Conservation (phyloP, 1,140 invertebrate genomes). For the Drosophila melanica region DNA sequence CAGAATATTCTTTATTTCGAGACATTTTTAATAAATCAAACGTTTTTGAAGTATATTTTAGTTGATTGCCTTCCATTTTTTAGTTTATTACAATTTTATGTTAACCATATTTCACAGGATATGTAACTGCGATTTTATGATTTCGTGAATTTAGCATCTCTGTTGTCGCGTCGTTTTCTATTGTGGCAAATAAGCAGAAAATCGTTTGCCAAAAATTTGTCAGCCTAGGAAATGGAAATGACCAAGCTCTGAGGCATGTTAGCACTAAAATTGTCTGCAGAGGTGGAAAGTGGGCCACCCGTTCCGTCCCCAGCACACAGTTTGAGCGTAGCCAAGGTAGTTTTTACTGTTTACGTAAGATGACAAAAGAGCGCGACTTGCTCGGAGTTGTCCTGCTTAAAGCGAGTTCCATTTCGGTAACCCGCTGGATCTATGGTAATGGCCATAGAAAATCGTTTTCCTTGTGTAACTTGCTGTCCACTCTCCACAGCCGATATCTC, state of each 20-base stretch:
- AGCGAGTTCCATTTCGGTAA: conserved; percentile 29
- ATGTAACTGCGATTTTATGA: conserved; percentile 7
- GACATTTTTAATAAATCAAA: too few species aligned
- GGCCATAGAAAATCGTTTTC: conserved; percentile 67
- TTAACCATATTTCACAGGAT: conserved; percentile 1
- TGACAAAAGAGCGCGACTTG: conserved; percentile 54
- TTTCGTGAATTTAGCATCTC: conserved; percentile 42
- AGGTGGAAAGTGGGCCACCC: not conserved
- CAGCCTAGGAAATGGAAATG: conserved; percentile 76
- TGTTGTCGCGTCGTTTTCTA: conserved; percentile 49
- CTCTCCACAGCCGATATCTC: conserved; percentile 63
- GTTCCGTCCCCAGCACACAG: too few species aligned
- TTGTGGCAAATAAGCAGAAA: conserved; percentile 80
- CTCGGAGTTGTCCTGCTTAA: conserved; percentile 22
- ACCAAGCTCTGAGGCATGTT: conserved; percentile 60
- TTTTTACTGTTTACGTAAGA: conserved; percentile 68
- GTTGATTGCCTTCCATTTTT: not conserved
- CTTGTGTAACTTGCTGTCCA: conserved; percentile 54
- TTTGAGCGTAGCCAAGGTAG: conserved; percentile 5
- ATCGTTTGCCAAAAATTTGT: conserved; percentile 80
- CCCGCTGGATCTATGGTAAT: conserved; percentile 76
- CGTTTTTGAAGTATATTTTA: too few species aligned
- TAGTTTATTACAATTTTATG: too few species aligned
- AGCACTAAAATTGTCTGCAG: conserved; percentile 34
- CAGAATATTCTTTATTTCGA: too few species aligned